phyloP scores from a whole-genome alignment of 1,140 invertebrate species.

The Scaptomyza hsui region DNA sequence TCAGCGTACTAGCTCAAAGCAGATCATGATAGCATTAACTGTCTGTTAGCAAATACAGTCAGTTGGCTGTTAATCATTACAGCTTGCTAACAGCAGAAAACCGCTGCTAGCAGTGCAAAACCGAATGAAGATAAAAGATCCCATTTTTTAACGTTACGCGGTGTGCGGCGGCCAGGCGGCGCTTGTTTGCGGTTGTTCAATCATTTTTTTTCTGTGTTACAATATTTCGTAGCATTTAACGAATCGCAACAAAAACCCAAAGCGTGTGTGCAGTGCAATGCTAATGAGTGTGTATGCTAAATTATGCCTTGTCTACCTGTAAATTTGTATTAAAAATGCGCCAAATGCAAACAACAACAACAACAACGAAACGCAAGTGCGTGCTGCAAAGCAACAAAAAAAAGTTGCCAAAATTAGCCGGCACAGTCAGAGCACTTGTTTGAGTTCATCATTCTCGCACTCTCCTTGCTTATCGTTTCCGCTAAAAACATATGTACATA shows the following conservation, averaged over 20 bases:
- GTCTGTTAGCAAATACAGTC: conserved; percentile 12
- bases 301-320: conserved; percentile 2
- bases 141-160: conserved; percentile 48
- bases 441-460: conserved; percentile 25
- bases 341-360: conserved; percentile 31
- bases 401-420: conserved; percentile 45
- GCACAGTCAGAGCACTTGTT: conserved; percentile 37
- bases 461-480: conserved; percentile 19
- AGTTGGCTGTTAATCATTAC: conserved; percentile 15
- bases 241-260: conserved; percentile 5
- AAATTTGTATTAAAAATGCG: conserved; percentile 38
- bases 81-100: conserved; percentile 19
- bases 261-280: conserved; percentile 3
- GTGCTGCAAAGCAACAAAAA: conserved; percentile 2
- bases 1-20: conserved; percentile 19
- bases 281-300: conserved; percentile 1
- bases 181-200: conserved; percentile 47
- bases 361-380: conserved; percentile 10
- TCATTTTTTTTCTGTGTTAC: conserved; percentile 20
- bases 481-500: background rate
- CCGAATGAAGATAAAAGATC: conserved; percentile 37
- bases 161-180: conserved; percentile 48
- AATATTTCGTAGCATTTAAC: conserved; percentile 28
- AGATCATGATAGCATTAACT: background rate
- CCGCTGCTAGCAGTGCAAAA: conserved; percentile 31